Evolutionary conservation across 2,888 invertebrate genomes (phyloP).

Genomic region (Orthosia incerta): DNA sequence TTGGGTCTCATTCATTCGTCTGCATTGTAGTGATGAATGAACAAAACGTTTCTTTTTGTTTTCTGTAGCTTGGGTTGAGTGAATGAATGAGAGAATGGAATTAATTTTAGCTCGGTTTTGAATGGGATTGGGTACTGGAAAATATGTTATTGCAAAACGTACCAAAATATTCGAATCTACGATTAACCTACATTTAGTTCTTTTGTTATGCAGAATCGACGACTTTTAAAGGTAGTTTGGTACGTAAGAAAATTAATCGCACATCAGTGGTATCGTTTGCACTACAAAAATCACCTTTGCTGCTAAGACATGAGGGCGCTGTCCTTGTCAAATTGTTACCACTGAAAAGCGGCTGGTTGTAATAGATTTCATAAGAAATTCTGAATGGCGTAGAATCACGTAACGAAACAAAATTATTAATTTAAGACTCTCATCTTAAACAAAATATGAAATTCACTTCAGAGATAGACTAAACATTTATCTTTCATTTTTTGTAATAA

Average conservation of each 20-base stretch:
- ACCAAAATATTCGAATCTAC: not conserved
- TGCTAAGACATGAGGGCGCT: no score
- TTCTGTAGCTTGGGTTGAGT: conserved; percentile 11
- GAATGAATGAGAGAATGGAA: not conserved
- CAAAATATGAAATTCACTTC: conserved; percentile 8
- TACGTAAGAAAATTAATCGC: no score
- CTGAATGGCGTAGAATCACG: not conserved
- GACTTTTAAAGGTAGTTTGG: no score
- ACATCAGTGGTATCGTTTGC: no score
- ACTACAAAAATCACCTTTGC: no score
- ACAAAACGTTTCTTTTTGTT: conserved; percentile 45
- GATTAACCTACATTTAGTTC: no score
- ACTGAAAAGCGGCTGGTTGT: no score
- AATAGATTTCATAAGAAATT: no score
- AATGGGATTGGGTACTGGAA: not conserved
- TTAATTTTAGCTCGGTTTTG: conserved; percentile 1
- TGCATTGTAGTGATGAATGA: conserved; percentile 52
- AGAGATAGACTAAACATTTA: not conserved
- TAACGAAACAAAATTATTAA: conserved; percentile 27
- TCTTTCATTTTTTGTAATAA: not conserved
- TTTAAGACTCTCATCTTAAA: not conserved
- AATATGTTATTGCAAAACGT: not conserved
- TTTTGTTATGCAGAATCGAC: no score
- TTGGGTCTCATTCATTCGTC: conserved; percentile 41
- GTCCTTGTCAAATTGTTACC: no score